Conservation (phyloP, 2,113 vertebrate species). For the Scomber colias region DNA sequence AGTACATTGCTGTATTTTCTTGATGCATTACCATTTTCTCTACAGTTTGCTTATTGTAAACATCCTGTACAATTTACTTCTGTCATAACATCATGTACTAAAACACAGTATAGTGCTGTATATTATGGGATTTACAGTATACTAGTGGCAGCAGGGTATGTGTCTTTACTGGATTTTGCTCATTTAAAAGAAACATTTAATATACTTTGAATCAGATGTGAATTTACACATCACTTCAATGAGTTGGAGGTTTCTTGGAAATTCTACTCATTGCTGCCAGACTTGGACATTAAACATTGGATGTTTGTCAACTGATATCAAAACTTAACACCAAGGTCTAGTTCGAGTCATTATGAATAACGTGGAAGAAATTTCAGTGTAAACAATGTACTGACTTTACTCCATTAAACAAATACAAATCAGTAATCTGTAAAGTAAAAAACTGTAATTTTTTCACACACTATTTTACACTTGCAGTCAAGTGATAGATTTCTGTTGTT, state of each 20-base stretch:
- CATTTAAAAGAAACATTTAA: too few relatives aligned
- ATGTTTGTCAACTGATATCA: not conserved
- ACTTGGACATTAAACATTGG: not conserved
- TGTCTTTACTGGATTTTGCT: too few relatives aligned
- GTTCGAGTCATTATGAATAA: not conserved
- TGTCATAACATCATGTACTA: too few relatives aligned
- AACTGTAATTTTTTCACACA: not conserved
- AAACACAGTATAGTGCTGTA: too few relatives aligned
- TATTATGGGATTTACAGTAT: too few relatives aligned
- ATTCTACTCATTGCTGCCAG: slow-evolving; percentile 25
- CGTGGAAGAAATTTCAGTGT: not conserved
- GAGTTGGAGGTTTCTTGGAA: slow-evolving; percentile 21
- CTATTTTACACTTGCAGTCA: not conserved
- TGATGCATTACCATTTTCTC: too few relatives aligned
- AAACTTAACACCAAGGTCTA: not conserved
- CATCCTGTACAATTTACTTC: too few relatives aligned
- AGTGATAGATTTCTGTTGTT: not conserved
- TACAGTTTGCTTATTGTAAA: too few relatives aligned
- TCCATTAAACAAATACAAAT: not conserved
- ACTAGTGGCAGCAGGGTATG: too few relatives aligned
- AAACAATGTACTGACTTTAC: not conserved
- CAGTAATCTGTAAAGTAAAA: not conserved
- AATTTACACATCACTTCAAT: not conserved
- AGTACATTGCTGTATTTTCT: too few relatives aligned
- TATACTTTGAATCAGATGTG: not conserved